Conservation (phyloP, 1,140 invertebrate genomes). For the Drosophila tristis region DNA sequence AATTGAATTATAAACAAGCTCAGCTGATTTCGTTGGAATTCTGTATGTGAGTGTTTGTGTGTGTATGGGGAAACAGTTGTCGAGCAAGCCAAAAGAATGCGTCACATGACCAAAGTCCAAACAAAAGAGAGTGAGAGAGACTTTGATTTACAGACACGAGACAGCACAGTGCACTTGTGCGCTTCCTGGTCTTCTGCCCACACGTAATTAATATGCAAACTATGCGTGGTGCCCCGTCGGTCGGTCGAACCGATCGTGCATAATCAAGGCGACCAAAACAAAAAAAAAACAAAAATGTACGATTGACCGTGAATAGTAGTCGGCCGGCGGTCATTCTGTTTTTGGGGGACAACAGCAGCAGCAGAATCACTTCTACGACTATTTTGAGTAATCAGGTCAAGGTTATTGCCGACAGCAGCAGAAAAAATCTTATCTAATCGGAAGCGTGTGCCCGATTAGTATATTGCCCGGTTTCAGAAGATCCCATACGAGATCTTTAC, state of each 20-base stretch:
- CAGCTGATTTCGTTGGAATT: constrained; percentile 35
- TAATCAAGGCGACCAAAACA: constrained; percentile 38
- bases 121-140: constrained; percentile 1
- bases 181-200: constrained; percentile 36
- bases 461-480: too few species aligned
- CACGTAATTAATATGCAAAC: constrained; percentile 61
- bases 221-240: constrained; percentile 26
- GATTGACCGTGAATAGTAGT: constrained; percentile 40
- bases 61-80: constrained; percentile 11
- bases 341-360: constrained; percentile 3
- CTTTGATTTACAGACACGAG: neutral
- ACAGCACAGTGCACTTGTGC: constrained; percentile 4
- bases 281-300: constrained; percentile 7
- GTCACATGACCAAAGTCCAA: constrained; percentile 43
- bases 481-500: neutral
- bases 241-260: constrained; percentile 42
- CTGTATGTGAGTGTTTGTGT: neutral
- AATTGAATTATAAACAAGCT: constrained; percentile 47
- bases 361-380: too few species aligned
- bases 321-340: constrained; percentile 20
- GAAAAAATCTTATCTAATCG: constrained; percentile 40
- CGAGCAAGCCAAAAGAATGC: constrained; percentile 34
- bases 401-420: constrained; percentile 30
- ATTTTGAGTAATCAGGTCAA: constrained; percentile 58
- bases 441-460: constrained; percentile 3